Evolutionary conservation across 2,888 invertebrate species (phyloP).

Genomic region (Drosophila mayaguana): DNA sequence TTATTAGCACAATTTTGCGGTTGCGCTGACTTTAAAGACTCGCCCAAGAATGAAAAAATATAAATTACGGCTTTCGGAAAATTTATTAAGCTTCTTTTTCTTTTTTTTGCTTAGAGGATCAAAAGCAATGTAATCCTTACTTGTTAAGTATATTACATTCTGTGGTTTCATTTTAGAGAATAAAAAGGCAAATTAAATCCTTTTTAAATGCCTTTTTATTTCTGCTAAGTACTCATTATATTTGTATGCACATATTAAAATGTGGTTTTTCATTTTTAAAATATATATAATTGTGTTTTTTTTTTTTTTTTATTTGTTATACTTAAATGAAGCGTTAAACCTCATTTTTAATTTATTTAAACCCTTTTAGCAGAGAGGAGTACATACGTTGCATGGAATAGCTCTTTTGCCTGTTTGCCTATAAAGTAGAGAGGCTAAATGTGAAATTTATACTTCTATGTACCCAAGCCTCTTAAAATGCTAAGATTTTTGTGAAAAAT

Average conservation of each 20-base stretch:
- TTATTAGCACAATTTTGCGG: slow-evolving; percentile 50
- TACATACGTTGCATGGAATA: neutral
- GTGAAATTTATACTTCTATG: neutral
- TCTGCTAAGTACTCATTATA: slow-evolving; percentile 6
- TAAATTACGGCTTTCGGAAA: neutral
- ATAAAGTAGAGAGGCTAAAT: neutral
- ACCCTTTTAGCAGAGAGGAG: neutral
- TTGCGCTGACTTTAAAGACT: slow-evolving; percentile 23
- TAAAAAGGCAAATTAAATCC: slow-evolving; percentile 5
- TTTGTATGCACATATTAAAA: neutral
- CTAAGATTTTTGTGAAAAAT: neutral
- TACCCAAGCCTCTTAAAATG: too few species aligned
- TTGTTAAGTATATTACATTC: neutral
- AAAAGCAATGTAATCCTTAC: slow-evolving; percentile 9
- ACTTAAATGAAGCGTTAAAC: neutral
- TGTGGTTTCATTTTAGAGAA: slow-evolving; percentile 4
- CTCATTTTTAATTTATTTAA: too few species aligned
- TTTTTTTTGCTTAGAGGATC: neutral
- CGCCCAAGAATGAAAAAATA: neutral
- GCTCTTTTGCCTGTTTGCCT: neutral
- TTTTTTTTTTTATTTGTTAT: neutral
- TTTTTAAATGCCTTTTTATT: neutral
- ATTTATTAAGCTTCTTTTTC: neutral
- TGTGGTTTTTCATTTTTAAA: neutral
- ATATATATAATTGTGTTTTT: neutral